Conservation (phyloP, 2,797 vertebrate species). For the Apodemus agrarius region DNA sequence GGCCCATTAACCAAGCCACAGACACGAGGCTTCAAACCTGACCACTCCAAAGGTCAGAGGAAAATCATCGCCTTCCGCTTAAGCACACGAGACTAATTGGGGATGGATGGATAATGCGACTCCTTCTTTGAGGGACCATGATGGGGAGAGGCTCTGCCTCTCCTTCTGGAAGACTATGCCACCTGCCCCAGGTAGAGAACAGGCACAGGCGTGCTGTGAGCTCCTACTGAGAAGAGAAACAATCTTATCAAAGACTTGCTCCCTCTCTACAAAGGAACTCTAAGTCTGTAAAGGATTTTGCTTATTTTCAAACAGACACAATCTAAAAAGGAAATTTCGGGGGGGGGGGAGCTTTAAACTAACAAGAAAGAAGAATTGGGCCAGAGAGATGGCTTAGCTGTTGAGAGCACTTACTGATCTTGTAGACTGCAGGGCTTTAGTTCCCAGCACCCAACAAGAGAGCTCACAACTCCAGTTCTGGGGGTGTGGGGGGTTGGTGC, state of each 20-base stretch:
- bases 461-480: background rate
- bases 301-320: background rate
- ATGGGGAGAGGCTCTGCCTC: background rate
- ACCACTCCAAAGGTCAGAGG: background rate
- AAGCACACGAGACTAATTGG: background rate
- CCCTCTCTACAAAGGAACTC: background rate
- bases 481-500: background rate
- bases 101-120: background rate
- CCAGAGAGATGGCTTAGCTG: background rate
- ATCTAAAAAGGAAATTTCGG: conserved; percentile 19
- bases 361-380: background rate
- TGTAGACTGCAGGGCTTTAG: background rate
- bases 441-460: background rate
- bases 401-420: background rate
- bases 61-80: background rate
- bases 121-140: background rate
- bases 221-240: background rate
- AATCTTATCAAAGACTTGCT: background rate
- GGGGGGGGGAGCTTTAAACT: background rate
- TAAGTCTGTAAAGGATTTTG: background rate
- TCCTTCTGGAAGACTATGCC: background rate
- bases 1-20: background rate
- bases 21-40: background rate
- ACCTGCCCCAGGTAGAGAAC: background rate
- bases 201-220: background rate